Evolutionary conservation across 2,888 invertebrate species (phyloP).

Genomic region (Parasteatoda lunata): DNA sequence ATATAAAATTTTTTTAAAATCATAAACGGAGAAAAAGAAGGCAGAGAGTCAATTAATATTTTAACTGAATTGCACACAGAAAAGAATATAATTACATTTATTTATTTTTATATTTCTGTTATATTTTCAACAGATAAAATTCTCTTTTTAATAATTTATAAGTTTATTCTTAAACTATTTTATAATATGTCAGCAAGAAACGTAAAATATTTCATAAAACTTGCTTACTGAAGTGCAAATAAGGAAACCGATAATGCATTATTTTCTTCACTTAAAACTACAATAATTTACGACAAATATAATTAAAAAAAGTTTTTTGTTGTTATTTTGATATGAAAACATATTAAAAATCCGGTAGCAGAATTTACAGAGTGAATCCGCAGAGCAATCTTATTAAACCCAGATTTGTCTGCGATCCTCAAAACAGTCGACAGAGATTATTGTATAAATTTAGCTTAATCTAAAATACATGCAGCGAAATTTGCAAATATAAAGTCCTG

Average conservation of each 20-base stretch:
- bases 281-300: too few relatives aligned
- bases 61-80: background rate
- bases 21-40: background rate
- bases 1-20: background rate
- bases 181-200: background rate
- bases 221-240: background rate
- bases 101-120: conserved; percentile 15
- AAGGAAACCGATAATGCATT: too few relatives aligned
- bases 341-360: too few relatives aligned
- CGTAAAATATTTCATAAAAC: background rate
- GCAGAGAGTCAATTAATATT: conserved; percentile 17
- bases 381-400: background rate
- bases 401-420: background rate
- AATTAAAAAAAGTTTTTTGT: too few relatives aligned
- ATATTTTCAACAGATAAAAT: conserved; percentile 9
- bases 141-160: background rate
- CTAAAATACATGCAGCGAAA: too few relatives aligned
- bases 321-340: too few relatives aligned
- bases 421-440: too few relatives aligned
- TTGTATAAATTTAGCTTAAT: too few relatives aligned
- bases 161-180: background rate
- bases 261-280: too few relatives aligned
- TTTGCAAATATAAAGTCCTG: too few relatives aligned
- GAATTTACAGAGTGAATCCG: too few relatives aligned
- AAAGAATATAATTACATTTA: conserved; percentile 6